Evolutionary conservation across 1,140 invertebrate genomes (phyloP).

Genomic region (Drosophila quadrilineata): DNA sequence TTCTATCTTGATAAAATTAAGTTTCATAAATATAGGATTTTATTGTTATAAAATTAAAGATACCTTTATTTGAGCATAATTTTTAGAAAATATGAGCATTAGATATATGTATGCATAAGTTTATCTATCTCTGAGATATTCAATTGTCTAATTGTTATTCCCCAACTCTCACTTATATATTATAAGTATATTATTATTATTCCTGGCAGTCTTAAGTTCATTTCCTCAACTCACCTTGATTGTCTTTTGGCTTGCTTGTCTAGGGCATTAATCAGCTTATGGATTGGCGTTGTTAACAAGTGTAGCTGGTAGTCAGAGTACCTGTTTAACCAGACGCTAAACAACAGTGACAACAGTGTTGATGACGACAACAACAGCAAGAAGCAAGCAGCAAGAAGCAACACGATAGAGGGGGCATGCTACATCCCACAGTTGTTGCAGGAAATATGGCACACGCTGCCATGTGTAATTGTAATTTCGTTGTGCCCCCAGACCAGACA

Average conservation of each 20-base stretch:
- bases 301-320: conserved; percentile 68
- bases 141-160: too few relatives aligned
- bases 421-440: conserved; percentile 35
- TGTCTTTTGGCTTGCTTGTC: not conserved
- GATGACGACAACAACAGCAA: conserved; percentile 25
- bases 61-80: too few relatives aligned
- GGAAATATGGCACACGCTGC: conserved; percentile 76
- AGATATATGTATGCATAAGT: too few relatives aligned
- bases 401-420: conserved; percentile 26
- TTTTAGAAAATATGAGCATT: too few relatives aligned
- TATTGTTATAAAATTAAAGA: too few relatives aligned
- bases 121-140: too few relatives aligned
- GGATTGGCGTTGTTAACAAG: conserved; percentile 62
- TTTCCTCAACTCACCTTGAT: too few relatives aligned
- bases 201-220: too few relatives aligned
- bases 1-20: too few relatives aligned
- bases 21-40: too few relatives aligned
- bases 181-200: too few relatives aligned
- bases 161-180: too few relatives aligned
- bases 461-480: conserved; percentile 74
- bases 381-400: conserved; percentile 47
- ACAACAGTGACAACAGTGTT: conserved; percentile 39
- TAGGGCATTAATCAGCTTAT: conserved; percentile 44
- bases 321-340: conserved; percentile 70
- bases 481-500: conserved; percentile 46